Percentiles rank a stretch among this genome's conserved stretches.
These are phyloP conservation scores for Prunella himalayana DNA, from an alignment of 2,113 vertebrate species.

Conservation along the genomic window DNA sequence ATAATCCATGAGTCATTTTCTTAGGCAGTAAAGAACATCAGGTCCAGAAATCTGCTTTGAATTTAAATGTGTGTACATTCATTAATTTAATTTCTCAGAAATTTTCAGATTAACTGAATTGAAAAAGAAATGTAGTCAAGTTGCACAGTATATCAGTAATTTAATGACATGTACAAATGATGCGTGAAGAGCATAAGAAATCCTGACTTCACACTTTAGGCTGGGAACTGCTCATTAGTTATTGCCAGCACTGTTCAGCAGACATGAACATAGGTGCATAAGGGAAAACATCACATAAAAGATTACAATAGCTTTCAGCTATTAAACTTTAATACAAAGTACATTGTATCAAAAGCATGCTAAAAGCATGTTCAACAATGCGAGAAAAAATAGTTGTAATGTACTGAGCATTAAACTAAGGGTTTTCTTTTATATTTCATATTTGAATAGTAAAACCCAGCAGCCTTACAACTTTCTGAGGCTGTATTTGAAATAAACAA, in stretches of 20 bases:
- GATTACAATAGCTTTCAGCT: not conserved
- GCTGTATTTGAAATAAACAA: not conserved
- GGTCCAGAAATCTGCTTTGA: not conserved
- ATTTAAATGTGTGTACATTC: not conserved
- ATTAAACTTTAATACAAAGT: not conserved
- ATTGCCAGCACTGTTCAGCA: not conserved
- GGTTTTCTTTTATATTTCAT: not conserved
- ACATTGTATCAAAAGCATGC: not conserved
- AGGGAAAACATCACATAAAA: not conserved
- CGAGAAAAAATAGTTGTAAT: not conserved
- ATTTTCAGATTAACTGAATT: not conserved
- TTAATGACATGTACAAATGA: not conserved
- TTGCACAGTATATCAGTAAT: not conserved
- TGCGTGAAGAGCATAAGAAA: not conserved
- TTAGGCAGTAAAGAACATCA: not conserved
- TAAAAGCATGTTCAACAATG: not conserved
- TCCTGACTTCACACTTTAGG: not conserved
- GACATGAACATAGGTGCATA: not conserved
- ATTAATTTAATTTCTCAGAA: not conserved
- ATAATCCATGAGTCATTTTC: not conserved
- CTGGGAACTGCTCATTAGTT: not conserved
- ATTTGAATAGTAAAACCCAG: not conserved
- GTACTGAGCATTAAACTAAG: not conserved
- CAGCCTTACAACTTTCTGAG: not conserved
- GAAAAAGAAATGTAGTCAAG: not conserved